These are phyloP conservation scores for fruit fly (Drosophila melanogaster) DNA, from an alignment of 1,140 invertebrate genomes.

Conservation along the genomic window Release_6_plus_ISO1_MT NT_033779.5:8246001-8246500, in stretches of 20 bases:
- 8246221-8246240: not conserved
- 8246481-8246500: conserved; percentile 66
- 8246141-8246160: conserved; percentile 13
- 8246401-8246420: conserved; percentile 61
- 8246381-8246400: not conserved
- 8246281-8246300: not conserved
- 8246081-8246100: conserved; percentile 11
- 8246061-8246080: conserved; percentile 17
- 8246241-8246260: not conserved
- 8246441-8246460: conserved; percentile 82
- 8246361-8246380: not conserved
- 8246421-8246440: conserved; percentile 81
- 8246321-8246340: not conserved
- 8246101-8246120: conserved; percentile 48
- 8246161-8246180: conserved; percentile 10
- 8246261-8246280: not conserved
- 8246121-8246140: conserved; percentile 35
- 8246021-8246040: conserved; percentile 19
- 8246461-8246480: conserved; percentile 79
- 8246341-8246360: not conserved
- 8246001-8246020: conserved; percentile 27
- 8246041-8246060: conserved; percentile 41
- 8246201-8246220: conserved; percentile 61
- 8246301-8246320: not conserved
- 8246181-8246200: conserved; percentile 31